phyloP scores from a whole-genome alignment of 2,888 invertebrate genomes.

The Drosophila mettleri region DNA sequence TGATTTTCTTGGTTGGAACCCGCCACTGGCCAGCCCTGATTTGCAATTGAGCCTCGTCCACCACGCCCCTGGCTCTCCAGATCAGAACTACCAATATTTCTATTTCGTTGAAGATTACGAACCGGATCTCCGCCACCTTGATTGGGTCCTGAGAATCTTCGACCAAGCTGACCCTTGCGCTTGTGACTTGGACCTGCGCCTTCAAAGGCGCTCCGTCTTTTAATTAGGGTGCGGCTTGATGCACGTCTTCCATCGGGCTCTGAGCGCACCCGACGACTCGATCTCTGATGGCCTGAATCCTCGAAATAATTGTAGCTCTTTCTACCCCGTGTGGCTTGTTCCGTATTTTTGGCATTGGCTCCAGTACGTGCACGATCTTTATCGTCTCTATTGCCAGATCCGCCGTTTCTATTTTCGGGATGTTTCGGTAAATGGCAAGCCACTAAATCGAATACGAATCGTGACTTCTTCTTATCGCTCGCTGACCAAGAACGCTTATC shows the following conservation, averaged over 20 bases:
- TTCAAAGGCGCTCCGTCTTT: slow-evolving; percentile 4
- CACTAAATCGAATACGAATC: slow-evolving; percentile 81
- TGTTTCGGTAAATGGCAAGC: slow-evolving; percentile 68
- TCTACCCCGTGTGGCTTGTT: not conserved
- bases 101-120: not conserved
- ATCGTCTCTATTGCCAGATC: not conserved
- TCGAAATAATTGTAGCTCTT: not conserved
- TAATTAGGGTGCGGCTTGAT: not conserved
- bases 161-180: not conserved
- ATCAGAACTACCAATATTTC: not conserved
- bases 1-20: too few species aligned
- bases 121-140: not conserved
- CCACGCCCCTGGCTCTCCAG: not conserved
- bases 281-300: not conserved
- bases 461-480: slow-evolving; percentile 74
- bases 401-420: not conserved
- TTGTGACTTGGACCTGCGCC: not conserved
- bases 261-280: not conserved
- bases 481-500: slow-evolving; percentile 83
- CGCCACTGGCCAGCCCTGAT: not conserved
- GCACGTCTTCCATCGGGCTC: not conserved
- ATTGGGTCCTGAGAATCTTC: not conserved
- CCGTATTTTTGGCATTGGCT: not conserved
- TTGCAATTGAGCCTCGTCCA: not conserved
- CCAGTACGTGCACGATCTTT: slow-evolving; percentile 1